Evolutionary conservation across 2,888 invertebrate genomes (phyloP), one percentile per base, ranked within the genome.

Genomic region (Xanthorhoe designata): DNA sequence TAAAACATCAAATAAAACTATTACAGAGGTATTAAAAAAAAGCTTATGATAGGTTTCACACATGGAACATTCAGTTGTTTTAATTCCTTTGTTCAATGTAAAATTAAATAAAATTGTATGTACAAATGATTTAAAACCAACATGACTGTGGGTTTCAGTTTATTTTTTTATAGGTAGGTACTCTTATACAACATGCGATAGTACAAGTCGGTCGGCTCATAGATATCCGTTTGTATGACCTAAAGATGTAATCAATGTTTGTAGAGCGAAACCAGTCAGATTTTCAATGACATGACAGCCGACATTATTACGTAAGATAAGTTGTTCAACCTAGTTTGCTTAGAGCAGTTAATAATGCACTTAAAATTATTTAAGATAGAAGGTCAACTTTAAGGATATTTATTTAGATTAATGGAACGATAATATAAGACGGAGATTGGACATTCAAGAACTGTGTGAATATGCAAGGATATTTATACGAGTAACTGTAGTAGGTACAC

Each of bases 211-310:
- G 13, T 13, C 38, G 3, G 13, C 38, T 42, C 38, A 42, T 13
- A 10, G 13, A 42, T 42, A 10, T 42, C 10, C 10, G 38, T 42
- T 42, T 13, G 38, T 42, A 13, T 42, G 13, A 42, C 3, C 38
- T 42, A 42, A 42, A 42, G 38, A 42, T 42, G 10, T 38, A 38
- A 38, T 38, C 38, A 42, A 13, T 38, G 50, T 38, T 51, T 18
- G 19, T 63, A 63, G 57, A 58, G 54, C 65, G 55, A 51, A 63
- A 53, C 65, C 59, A 55, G 17, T 50, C 32, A 15, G 66, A 66
- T 68, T 70, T 62, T 68, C 66, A 64, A 72, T 64, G 64, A 47
- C 59, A 72, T 64, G 64, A 47, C 59, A 58, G 42, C 59, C 24
- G 19, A 45, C 49, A 42, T 42, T n/a, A 38, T 69, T 61, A 42